phyloP scores from a whole-genome alignment of 1,140 invertebrate genomes.

The Limonius californicus region DNA sequence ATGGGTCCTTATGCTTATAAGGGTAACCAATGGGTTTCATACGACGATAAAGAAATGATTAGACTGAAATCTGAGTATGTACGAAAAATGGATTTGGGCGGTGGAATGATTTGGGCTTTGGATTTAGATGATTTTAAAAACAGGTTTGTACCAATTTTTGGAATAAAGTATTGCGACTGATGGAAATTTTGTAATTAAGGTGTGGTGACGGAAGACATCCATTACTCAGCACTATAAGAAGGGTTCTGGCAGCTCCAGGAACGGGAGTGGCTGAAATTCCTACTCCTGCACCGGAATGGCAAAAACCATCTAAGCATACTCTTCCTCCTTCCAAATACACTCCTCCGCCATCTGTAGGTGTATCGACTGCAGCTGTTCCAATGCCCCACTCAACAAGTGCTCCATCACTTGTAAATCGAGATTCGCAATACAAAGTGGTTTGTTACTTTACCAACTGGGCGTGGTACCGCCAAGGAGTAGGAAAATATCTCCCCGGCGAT shows the following conservation, averaged over 20 bases:
- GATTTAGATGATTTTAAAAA: conserved; percentile 83
- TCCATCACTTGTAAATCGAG: conserved; percentile 31
- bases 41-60: conserved; percentile 78
- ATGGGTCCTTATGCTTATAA: conserved; percentile 86
- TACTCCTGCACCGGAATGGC: not conserved
- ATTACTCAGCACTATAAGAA: conserved; percentile 65
- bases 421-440: conserved; percentile 56
- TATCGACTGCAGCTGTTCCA: not conserved
- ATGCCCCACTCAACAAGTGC: conserved; percentile 17
- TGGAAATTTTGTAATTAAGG: too few relatives aligned
- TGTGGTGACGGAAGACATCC: conserved; percentile 75
- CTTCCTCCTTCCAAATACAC: not conserved
- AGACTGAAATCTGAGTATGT: conserved; percentile 73
- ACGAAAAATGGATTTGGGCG: conserved; percentile 70
- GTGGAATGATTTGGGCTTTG: conserved; percentile 88
- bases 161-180: too few relatives aligned
- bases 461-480: conserved; percentile 59
- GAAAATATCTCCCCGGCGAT: conserved; percentile 62
- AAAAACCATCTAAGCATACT: not conserved
- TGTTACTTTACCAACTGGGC: conserved; percentile 72
- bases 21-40: conserved; percentile 85
- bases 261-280: conserved; percentile 21
- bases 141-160: too few relatives aligned
- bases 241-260: conserved; percentile 55
- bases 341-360: not conserved